A percentile compares a stretch with the other conserved stretches of the same genome.
Evolutionary conservation across 1,140 invertebrate genomes (phyloP).

Genomic region (Liolophura sinensis): DNA sequence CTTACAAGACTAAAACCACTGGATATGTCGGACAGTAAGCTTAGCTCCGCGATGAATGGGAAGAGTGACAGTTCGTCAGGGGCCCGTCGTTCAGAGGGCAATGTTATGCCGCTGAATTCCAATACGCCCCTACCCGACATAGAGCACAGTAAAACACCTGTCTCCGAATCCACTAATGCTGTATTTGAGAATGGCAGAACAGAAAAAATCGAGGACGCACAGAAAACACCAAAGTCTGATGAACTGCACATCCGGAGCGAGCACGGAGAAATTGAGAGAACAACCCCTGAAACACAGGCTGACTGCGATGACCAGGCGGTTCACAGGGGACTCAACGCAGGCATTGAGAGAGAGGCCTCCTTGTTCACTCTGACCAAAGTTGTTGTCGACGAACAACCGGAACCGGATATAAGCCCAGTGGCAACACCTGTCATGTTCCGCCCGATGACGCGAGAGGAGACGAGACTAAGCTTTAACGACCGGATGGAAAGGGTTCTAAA

Average conservation of each 20-base stretch:
- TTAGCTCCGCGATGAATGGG: not conserved
- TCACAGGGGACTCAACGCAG: not conserved
- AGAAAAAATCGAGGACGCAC: too few species aligned
- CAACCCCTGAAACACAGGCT: not conserved
- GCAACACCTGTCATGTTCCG: slow-evolving; percentile 36
- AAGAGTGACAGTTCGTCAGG: not conserved
- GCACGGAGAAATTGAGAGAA: not conserved
- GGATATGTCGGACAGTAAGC: slow-evolving; percentile 3
- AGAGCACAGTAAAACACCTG: not conserved
- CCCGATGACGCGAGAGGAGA: slow-evolving; percentile 42
- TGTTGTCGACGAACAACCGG: too few species aligned
- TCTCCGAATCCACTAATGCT: too few species aligned
- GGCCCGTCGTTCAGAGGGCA: not conserved
- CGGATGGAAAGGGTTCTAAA: slow-evolving; percentile 31
- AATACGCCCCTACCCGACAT: not conserved
- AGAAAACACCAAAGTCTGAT: not conserved
- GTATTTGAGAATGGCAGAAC: too few species aligned
- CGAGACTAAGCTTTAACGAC: slow-evolving; percentile 25
- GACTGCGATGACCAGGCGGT: not conserved
- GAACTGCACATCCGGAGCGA: not conserved
- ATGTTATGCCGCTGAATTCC: slow-evolving; percentile 7
- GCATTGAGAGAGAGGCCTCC: not conserved
- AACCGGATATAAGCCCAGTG: slow-evolving; percentile 33
- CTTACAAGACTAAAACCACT: not conserved
- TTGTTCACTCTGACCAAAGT: too few species aligned